These are phyloP conservation scores for Nomada goodeniana DNA, from an alignment of 2,888 invertebrate species.

Conservation along the genomic window DNA sequence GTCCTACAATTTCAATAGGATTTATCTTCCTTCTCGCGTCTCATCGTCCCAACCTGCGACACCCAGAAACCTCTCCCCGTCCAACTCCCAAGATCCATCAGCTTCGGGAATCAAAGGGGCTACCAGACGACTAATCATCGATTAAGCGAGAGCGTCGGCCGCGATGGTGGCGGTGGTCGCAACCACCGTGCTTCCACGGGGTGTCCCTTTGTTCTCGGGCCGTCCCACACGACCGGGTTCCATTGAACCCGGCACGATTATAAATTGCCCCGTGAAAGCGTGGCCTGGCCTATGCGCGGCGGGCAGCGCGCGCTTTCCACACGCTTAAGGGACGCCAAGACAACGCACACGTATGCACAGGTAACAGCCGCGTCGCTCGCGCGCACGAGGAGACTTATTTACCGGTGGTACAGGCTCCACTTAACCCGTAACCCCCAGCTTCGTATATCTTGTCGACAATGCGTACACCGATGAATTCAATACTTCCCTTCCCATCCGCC, in stretches of 20 bases:
- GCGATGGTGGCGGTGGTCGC: conserved; percentile 52
- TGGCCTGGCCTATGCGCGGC: conserved; percentile 62
- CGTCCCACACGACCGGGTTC: conserved; percentile 75
- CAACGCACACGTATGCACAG: conserved; percentile 43
- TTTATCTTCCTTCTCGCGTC: too few species aligned
- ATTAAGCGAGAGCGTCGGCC: conserved; percentile 39
- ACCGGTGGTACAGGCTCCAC: conserved; percentile 75
- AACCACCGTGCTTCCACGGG: conserved; percentile 58
- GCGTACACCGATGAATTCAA: conserved; percentile 78
- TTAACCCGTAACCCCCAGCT: conserved; percentile 82
- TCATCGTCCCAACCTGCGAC: background rate
- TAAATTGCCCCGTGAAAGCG: conserved; percentile 76
- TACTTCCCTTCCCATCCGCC: conserved; percentile 60
- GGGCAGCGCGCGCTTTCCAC: conserved; percentile 59
- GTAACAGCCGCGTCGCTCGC: conserved; percentile 51
- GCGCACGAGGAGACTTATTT: conserved; percentile 65
- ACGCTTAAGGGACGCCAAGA: conserved; percentile 55
- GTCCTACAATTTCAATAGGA: too few species aligned
- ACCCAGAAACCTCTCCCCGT: background rate
- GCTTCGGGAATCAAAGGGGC: conserved; percentile 27
- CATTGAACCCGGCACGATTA: conserved; percentile 78
- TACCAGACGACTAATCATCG: conserved; percentile 53
- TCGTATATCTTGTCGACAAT: conserved; percentile 81
- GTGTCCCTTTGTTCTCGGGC: conserved; percentile 73
- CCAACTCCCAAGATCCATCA: conserved; percentile 10